Base-by-base conservation (phyloP, 2,797 vertebrate species). In the Masticophis lateralis region DNA sequence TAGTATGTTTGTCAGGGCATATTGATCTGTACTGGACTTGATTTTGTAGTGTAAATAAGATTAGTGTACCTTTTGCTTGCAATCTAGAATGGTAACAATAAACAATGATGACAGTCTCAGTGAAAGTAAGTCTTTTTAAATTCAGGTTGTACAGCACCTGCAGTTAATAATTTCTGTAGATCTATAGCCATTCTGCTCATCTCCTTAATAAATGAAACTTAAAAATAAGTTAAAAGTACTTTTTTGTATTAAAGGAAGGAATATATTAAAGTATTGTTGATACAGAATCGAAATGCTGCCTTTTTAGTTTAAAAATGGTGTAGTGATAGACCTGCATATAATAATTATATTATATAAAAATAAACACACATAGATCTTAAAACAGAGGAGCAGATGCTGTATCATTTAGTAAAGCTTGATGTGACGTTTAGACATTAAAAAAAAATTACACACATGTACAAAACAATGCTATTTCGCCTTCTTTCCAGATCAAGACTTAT, bases 401-500 rank as follows among this genome's bases (percentile, higher is more conserved):
- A 94, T 94, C 83, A 90, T 92, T 92, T 79, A 94, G 51, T 8
- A 59, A 89, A 59, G 6, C 74, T 59, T 1, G 0, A 79, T 86
- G 32, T 37, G 3, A 55, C 43, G 59, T 59, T 90, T 27, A 16
- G 18, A 6, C 74, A 74, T 92, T 91, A n/a, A 83, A 79, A 63
- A 61, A 61, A 32, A 66, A 57, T 9, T 53, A 91, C 8, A 87
- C 9, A 22, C 37, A 12, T 25, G 20, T 47, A 11, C 74, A 47
- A 83, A 83, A 83, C 74, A 25, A 37, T 37, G 5, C 14, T 3
- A 0, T 87, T 5, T 87, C 57, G 10, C 51, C 89, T 94, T 93
- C 53, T 88, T 95, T 93, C n/a, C 79, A 37, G 2, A 88, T 94
- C 59, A 83, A 61, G 86, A 66, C n/a, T 32, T 87, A 94, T 91